A percentile compares a stretch with the other conserved stretches of the same genome.
These are phyloP conservation scores for Sminthurinus signatus DNA, from an alignment of 1,140 invertebrate species.

Conservation along the genomic window DNA sequence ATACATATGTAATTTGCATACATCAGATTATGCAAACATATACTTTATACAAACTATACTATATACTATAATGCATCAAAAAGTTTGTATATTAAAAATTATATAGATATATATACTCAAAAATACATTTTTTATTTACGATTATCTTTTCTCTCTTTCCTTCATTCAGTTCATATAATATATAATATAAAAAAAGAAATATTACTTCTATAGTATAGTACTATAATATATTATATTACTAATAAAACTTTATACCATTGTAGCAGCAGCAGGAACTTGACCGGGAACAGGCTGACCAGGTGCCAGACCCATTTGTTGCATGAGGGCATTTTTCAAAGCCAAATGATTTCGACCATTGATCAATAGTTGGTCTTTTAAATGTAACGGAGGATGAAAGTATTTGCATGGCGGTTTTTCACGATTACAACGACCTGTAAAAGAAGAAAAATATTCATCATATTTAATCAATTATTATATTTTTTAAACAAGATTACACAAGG, in stretches of 20 bases:
- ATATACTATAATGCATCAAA: too few relatives aligned
- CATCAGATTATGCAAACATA: too few relatives aligned
- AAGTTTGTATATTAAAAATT: too few relatives aligned
- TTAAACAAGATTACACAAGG: neutral
- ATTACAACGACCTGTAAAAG: conserved; percentile 94
- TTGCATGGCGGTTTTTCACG: conserved; percentile 99
- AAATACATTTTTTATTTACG: too few relatives aligned
- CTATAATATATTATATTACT: too few relatives aligned
- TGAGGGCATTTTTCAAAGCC: conserved; percentile 91
- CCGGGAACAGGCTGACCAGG: conserved; percentile 74
- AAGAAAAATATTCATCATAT: conserved; percentile 41
- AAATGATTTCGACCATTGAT: conserved; percentile 99
- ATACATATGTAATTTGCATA: neutral
- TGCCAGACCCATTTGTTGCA: conserved; percentile 90
- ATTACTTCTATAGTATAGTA: too few relatives aligned
- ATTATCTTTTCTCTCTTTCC: too few relatives aligned
- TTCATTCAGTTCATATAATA: too few relatives aligned
- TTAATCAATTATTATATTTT: neutral
- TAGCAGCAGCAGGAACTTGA: conserved; percentile 82
- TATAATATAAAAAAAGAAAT: too few relatives aligned
- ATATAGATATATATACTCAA: too few relatives aligned
- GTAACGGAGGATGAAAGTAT: conserved; percentile 99
- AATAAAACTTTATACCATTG: too few relatives aligned
- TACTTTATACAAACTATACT: too few relatives aligned
- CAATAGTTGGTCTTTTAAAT: conserved; percentile 97